Evolutionary conservation across 2,888 invertebrate genomes (phyloP), one percentile per base, ranked within the genome.

Genomic region (Diaperis boleti): DNA sequence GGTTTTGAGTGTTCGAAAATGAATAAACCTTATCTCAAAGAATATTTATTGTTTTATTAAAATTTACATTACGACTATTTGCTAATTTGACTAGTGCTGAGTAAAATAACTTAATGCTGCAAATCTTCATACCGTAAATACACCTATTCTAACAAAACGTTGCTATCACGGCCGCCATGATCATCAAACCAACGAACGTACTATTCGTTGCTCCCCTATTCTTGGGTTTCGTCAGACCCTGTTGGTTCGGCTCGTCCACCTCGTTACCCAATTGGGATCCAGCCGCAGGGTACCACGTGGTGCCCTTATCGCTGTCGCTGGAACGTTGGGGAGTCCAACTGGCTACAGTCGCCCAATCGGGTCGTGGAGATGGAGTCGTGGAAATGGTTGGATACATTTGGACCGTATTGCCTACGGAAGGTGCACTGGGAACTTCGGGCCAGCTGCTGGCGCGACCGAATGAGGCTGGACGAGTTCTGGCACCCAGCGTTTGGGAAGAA

Each of bases 171-270:
- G 17, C 35, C 10, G 15, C 14, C 29, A 31, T 10, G 7, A 33
- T 33, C 1, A 10, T 8, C 15, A 56, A 22, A 6, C 14, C 33
- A 6, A 35, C 18, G 5, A 13, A 14, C 35, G n/a, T n/a, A n/a
- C 49, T 11, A 10, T n/a, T 11, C 18, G 10, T 3, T 6, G 1
- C 42, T 2, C 39, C 31, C 1, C 13, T 29, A 42, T 74, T 72
- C 62, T 59, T 69, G 1, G 69, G 68, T 67, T 75, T 75, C 15
- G 54, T 67, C 17, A 84, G 74, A 0, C 86, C 85, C 69, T 85
- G 82, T 70, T 86, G 86, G 72, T 86, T 86, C 0, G 86, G 86
- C 71, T 85, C 85, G 62, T 86, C 86, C 1, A 86, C 83, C 69
- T 84, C 83, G 70, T 85, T 85, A 56, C 81, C 83, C n/a, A 83